Evolutionary conservation across 2,113 vertebrate genomes (phyloP).

Genomic region (Mungos mungo): DNA sequence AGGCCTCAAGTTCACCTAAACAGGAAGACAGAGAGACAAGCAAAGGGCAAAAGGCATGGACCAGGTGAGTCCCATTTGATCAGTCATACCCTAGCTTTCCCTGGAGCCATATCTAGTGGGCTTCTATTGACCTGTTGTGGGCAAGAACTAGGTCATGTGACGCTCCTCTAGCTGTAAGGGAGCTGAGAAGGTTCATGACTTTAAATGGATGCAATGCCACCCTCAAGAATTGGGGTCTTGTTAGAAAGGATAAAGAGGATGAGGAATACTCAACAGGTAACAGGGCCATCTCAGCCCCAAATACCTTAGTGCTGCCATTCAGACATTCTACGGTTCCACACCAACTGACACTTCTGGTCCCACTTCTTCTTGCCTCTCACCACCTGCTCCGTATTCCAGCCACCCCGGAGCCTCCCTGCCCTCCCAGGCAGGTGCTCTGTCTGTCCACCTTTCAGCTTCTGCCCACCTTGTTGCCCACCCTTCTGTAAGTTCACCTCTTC

Average conservation of each 20-base stretch:
- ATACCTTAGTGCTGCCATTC: background rate
- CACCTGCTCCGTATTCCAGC: rapidly evolving
- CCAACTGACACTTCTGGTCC: background rate
- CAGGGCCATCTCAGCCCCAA: background rate
- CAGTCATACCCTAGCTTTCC: background rate
- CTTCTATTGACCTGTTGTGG: rapidly evolving
- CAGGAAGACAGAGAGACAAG: background rate
- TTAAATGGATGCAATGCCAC: background rate
- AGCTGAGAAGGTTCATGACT: background rate
- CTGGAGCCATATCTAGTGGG: background rate
- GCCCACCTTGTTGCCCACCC: background rate
- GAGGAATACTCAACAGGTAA: background rate
- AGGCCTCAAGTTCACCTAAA: background rate
- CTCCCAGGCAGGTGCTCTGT: background rate
- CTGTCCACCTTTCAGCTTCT: background rate
- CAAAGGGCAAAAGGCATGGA: background rate
- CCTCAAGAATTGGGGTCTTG: background rate
- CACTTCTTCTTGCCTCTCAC: background rate
- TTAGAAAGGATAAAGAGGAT: background rate
- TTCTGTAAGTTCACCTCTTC: background rate
- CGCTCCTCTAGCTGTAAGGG: background rate
- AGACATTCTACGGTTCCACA: rapidly evolving
- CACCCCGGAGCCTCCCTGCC: background rate
- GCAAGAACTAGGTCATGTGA: background rate
- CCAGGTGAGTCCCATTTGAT: background rate